Conservation (phyloP, 2,797 vertebrate genomes). For the Cuculus canorus region DNA sequence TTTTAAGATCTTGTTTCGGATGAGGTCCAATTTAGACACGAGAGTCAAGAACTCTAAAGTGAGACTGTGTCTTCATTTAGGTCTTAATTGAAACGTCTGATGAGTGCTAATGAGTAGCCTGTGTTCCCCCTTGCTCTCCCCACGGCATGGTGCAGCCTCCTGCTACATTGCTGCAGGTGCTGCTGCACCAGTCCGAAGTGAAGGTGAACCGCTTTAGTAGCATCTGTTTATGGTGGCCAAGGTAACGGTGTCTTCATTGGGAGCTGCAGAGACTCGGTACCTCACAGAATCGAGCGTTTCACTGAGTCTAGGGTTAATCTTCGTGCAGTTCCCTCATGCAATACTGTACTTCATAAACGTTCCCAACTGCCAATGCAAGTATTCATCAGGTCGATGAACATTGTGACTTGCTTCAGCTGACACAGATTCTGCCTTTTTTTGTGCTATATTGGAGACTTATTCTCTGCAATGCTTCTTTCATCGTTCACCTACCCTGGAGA, state of each 20-base stretch:
- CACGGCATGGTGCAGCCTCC: fast-evolving
- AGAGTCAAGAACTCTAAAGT: neutral
- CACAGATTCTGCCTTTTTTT: neutral
- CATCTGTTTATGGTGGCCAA: neutral
- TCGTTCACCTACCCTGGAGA: neutral
- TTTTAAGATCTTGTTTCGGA: neutral
- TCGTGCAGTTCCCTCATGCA: neutral
- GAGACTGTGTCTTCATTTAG: neutral
- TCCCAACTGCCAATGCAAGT: neutral
- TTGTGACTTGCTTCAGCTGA: neutral
- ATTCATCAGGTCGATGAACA: neutral
- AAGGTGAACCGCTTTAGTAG: neutral
- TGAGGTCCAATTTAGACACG: neutral
- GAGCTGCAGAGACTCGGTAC: neutral
- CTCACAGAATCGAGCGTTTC: neutral
- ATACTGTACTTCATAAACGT: neutral
- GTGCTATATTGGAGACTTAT: neutral
- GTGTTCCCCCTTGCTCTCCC: fast-evolving
- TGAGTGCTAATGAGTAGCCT: fast-evolving
- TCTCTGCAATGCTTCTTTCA: neutral
- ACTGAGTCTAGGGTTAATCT: neutral
- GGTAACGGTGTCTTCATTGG: neutral
- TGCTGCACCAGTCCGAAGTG: neutral
- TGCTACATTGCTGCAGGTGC: neutral
- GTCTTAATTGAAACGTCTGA: neutral